phyloP scores from a whole-genome alignment of 1,140 invertebrate species.

The Galleria mellonella region DNA sequence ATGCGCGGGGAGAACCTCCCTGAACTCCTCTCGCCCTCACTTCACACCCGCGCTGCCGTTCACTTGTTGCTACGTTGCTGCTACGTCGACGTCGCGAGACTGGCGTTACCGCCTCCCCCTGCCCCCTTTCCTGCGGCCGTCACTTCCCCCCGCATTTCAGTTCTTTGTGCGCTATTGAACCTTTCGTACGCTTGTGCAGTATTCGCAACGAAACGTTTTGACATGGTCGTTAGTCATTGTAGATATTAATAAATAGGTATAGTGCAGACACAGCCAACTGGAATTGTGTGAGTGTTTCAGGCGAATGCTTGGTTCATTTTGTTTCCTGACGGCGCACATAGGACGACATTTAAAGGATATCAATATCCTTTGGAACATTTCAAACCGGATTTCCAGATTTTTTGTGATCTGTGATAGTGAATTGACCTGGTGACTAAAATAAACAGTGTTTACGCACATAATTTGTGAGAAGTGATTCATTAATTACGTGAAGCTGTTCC shows the following conservation, averaged over 20 bases:
- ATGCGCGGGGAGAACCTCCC: slow-evolving; percentile 28
- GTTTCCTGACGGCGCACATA: slow-evolving; percentile 45
- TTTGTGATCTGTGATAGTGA: slow-evolving; percentile 51
- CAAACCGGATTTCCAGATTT: slow-evolving; percentile 34
- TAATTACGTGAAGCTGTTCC: not conserved
- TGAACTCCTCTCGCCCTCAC: slow-evolving; percentile 20
- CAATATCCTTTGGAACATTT: slow-evolving; percentile 5
- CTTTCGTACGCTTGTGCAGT: slow-evolving; percentile 45
- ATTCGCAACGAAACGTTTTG: slow-evolving; percentile 36
- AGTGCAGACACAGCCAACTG: slow-evolving; percentile 25
- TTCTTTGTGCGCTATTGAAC: slow-evolving; percentile 63
- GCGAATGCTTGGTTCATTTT: slow-evolving; percentile 37
- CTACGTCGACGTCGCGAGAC: slow-evolving; percentile 52
- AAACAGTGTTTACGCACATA: slow-evolving; percentile 9
- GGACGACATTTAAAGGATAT: slow-evolving; percentile 23
- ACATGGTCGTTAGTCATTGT: slow-evolving; percentile 42
- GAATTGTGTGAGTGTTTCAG: slow-evolving; percentile 48
- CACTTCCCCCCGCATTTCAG: slow-evolving; percentile 63
- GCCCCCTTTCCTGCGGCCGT: slow-evolving; percentile 34
- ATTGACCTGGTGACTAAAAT: slow-evolving; percentile 20
- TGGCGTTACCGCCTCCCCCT: slow-evolving; percentile 36
- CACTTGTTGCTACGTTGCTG: slow-evolving; percentile 70
- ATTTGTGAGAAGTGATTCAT: slow-evolving; percentile 1
- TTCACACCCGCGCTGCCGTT: slow-evolving; percentile 56
- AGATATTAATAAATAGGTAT: slow-evolving; percentile 11